A percentile compares a stretch with the other conserved stretches of the same genome.
Conservation (phyloP, 2,113 vertebrate genomes). For the Atherinomorus stipes region DNA sequence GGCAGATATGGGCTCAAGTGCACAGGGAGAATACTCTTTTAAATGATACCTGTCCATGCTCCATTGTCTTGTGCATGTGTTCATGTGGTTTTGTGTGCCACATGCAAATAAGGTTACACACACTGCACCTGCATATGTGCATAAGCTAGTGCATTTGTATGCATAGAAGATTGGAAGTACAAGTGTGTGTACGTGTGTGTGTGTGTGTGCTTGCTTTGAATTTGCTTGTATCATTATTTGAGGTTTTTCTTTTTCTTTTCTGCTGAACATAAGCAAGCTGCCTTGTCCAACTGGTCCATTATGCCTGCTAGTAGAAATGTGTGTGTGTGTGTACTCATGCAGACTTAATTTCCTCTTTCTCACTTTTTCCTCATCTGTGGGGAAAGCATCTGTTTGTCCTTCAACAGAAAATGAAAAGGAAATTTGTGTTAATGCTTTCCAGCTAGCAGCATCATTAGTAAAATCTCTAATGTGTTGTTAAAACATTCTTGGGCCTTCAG, state of each 20-base stretch:
- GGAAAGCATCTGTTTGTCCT: conserved; percentile 62
- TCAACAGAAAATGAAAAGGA: conserved; percentile 70
- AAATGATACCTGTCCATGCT: conserved; percentile 74
- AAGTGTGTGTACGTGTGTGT: neutral
- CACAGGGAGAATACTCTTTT: conserved; percentile 72
- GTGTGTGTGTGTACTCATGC: conserved; percentile 63
- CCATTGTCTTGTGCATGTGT: conserved; percentile 37
- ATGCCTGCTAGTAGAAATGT: conserved; percentile 57
- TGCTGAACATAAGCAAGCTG: conserved; percentile 78
- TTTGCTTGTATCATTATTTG: conserved; percentile 63
- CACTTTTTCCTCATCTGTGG: conserved; percentile 41
- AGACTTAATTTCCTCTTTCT: conserved; percentile 66
- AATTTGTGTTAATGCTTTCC: conserved; percentile 63
- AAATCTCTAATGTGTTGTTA: conserved; percentile 67
- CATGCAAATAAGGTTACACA: conserved; percentile 41
- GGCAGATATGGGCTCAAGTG: conserved; percentile 79
- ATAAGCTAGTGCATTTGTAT: conserved; percentile 27
- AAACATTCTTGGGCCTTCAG: conserved; percentile 60
- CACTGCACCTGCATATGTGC: conserved; percentile 31
- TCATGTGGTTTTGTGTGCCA: conserved; percentile 31
- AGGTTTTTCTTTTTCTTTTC: conserved; percentile 29
- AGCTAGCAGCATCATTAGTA: conserved; percentile 64
- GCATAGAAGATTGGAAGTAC: conserved; percentile 4
- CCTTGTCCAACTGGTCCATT: conserved; percentile 77
- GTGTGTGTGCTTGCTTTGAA: neutral